Evolutionary conservation across 2,797 vertebrate species (phyloP).

Genomic region (Luscinia luscinia): DNA sequence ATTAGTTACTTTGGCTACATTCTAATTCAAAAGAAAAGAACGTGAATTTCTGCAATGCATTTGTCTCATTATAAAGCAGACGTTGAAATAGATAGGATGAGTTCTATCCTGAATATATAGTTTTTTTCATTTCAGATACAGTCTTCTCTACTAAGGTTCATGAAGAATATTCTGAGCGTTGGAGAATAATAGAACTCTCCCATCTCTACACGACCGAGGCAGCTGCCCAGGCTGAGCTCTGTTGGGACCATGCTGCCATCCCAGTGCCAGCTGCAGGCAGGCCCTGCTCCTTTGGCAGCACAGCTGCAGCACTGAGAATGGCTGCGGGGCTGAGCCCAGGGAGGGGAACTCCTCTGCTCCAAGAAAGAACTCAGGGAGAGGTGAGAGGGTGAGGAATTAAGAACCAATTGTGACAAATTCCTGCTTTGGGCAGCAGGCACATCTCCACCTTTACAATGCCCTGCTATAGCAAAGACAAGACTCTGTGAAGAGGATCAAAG

Average conservation of each 20-base stretch:
- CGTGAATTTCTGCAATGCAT: neutral
- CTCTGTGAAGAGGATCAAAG: no score
- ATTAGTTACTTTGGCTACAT: neutral
- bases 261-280: neutral
- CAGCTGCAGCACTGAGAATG: neutral
- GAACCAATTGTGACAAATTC: neutral
- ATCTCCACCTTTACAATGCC: neutral
- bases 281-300: neutral
- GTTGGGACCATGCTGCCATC: neutral
- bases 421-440: neutral
- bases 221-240: neutral
- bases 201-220: rapidly evolving
- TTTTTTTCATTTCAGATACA: neutral
- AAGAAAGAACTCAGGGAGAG: rapidly evolving
- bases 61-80: neutral
- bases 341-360: neutral
- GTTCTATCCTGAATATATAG: neutral
- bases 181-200: neutral
- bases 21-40: neutral
- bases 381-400: neutral
- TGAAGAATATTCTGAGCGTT: neutral
- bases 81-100: neutral
- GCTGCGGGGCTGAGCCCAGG: neutral
- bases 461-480: neutral
- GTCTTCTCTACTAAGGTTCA: neutral